Base-by-base conservation (phyloP, 2,888 invertebrate species). In the Sylvicola cinctus region DNA sequence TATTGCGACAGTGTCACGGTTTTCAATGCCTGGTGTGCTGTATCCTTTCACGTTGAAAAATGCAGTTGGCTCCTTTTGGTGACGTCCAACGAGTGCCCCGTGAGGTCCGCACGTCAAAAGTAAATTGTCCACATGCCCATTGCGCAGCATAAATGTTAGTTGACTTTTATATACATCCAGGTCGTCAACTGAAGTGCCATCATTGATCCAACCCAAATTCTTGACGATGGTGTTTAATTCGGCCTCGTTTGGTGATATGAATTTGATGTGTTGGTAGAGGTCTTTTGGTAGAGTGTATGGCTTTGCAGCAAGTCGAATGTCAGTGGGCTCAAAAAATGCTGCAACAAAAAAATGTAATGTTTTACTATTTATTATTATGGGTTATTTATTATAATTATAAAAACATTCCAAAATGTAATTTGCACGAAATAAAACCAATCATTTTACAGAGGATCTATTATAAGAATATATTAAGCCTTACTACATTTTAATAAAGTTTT, bases 271-370 rank as follows among this genome's bases (percentile, higher is more conserved):
- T 5, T 45, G 41, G 0, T 49, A 48, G 0, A 54, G 40, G 3
- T 42, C 34, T 3, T 26, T 13, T 14, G 61, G 55, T 16, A 76
- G 46, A 2, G 54, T 46, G 40, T 85, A 75, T 16, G 78, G 72
- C 54, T 79, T 84, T 1, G 58, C 53, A 1, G 83, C 78, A 49
- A 80, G 78, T 42, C 70, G 64, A 46, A 73, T 60, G 47, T 90
- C 90, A 0, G 90, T 88, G 2, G 90, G 87, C 52, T 91, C 91
- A 52, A 75, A 90, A 63, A 85, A 84, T 6, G 87, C 87, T 75
- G 67, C 41, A 72, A 74, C 46, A 52, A 53, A 50, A 44, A 43
- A 27, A 29, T n/a, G n/a, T n/a, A n/a, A n/a, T n/a, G n/a, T n/a
- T n/a, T n/a, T n/a, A n/a, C n/a, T n/a, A n/a, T n/a, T n/a, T n/a